These are phyloP conservation scores for Tamias sibiricus DNA, from an alignment of 2,113 vertebrate species.

Conservation along the genomic window DNA sequence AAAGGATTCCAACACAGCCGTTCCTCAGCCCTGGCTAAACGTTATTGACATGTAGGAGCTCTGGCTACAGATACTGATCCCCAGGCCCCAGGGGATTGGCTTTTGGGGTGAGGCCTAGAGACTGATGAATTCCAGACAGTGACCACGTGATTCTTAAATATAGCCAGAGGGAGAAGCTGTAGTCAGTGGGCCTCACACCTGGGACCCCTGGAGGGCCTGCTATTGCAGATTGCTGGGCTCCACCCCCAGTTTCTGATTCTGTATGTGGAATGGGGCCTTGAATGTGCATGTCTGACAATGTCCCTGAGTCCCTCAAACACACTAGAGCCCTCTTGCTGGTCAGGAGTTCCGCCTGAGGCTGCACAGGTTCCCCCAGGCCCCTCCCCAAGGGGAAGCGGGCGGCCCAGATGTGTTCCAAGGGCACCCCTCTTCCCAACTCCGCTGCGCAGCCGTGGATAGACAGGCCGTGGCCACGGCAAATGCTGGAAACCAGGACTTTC, in stretches of 20 bases:
- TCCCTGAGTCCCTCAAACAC: neutral
- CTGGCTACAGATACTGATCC: neutral
- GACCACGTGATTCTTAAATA: neutral
- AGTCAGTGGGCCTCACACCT: neutral
- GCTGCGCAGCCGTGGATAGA: neutral
- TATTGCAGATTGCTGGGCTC: neutral
- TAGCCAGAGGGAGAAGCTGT: neutral
- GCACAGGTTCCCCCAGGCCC: too few relatives aligned
- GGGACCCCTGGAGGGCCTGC: neutral
- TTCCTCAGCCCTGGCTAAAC: neutral
- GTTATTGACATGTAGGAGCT: neutral
- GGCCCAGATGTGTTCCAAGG: accelerated
- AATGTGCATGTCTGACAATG: neutral
- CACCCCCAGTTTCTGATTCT: neutral
- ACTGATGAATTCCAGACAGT: neutral
- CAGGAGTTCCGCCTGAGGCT: neutral
- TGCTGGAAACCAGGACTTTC: neutral
- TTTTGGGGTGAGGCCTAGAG: neutral
- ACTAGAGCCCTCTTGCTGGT: neutral
- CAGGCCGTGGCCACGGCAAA: neutral
- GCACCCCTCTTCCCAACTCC: neutral
- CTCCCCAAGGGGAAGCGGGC: neutral
- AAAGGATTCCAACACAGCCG: neutral
- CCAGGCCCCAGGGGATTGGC: neutral
- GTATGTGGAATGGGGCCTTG: neutral